Percentiles rank a stretch among this genome's conserved stretches.
phyloP scores from a whole-genome alignment of 2,888 invertebrate species.

The Drosophila neotestacea region DNA sequence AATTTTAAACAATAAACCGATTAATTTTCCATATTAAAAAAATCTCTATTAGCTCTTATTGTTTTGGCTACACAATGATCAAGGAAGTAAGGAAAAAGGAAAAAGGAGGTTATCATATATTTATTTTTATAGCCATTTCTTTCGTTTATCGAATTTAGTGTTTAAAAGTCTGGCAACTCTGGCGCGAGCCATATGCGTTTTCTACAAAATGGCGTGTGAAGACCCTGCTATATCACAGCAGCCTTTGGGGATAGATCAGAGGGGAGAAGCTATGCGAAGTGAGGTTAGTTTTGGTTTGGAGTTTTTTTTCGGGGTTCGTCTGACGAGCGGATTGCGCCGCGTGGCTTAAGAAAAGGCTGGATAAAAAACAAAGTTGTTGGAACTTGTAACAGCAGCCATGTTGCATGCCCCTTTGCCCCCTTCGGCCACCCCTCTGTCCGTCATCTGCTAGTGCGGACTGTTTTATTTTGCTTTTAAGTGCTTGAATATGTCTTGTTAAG shows the following conservation, averaged over 20 bases:
- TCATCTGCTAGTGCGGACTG: slow-evolving; percentile 18
- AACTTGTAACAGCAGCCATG: slow-evolving; percentile 46
- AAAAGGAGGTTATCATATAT: no score
- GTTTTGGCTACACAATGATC: no score
- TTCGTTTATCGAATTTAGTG: no score
- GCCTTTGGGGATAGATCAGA: background rate
- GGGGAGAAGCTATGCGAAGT: background rate
- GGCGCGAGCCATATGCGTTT: slow-evolving; percentile 43
- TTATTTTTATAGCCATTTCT: no score
- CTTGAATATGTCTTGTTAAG: slow-evolving; percentile 80
- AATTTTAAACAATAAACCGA: no score
- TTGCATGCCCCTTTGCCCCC: background rate
- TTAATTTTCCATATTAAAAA: no score
- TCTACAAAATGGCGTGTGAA: slow-evolving; percentile 55
- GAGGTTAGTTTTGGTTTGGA: slow-evolving; percentile 21
- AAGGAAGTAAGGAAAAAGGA: no score
- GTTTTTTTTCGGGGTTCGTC: slow-evolving; percentile 21
- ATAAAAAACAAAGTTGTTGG: slow-evolving; percentile 32
- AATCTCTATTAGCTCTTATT: no score
- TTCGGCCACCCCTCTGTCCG: background rate
- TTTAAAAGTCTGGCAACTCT: no score
- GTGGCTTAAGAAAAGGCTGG: slow-evolving; percentile 40
- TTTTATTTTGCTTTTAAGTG: slow-evolving; percentile 80
- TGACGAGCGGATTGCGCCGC: slow-evolving; percentile 54
- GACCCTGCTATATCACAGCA: slow-evolving; percentile 16